phyloP scores from a whole-genome alignment of 2,797 vertebrate species.

The Melanotaenia pygmaea region DNA sequence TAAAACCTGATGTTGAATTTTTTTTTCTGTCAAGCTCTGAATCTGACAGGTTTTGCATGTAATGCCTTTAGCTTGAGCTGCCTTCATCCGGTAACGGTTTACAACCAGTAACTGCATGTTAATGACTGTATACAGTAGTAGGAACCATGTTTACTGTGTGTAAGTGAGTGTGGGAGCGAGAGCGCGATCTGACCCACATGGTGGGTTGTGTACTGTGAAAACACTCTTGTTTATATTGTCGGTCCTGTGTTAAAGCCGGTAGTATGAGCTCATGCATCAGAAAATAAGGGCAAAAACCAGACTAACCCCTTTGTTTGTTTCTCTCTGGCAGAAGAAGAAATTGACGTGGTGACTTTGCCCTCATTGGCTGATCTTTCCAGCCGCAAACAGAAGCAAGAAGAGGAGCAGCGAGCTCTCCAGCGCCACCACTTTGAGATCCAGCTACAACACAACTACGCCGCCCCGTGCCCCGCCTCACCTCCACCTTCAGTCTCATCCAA shows the following conservation, averaged over 20 bases:
- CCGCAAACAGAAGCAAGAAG: slow-evolving; percentile 64
- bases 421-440: slow-evolving; percentile 82
- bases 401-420: slow-evolving; percentile 67
- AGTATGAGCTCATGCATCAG: too few species aligned
- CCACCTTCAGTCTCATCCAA: slow-evolving; percentile 47
- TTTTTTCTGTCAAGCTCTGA: neutral
- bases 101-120: neutral
- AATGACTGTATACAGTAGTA: slow-evolving; percentile 1
- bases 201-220: slow-evolving; percentile 21
- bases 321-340: slow-evolving; percentile 81
- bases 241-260: too few species aligned
- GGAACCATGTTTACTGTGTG: neutral
- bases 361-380: slow-evolving; percentile 27
- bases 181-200: neutral
- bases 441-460: slow-evolving; percentile 87
- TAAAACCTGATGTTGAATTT: slow-evolving; percentile 2
- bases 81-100: neutral
- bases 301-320: neutral
- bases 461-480: slow-evolving; percentile 80
- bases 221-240: slow-evolving; percentile 12
- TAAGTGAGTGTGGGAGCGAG: neutral
- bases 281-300: too few species aligned
- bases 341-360: slow-evolving; percentile 82
- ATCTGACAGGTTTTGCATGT: neutral
- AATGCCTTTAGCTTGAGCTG: neutral